phyloP scores from a whole-genome alignment of 2,888 invertebrate species.

The Chrysolina oricalcia region DNA sequence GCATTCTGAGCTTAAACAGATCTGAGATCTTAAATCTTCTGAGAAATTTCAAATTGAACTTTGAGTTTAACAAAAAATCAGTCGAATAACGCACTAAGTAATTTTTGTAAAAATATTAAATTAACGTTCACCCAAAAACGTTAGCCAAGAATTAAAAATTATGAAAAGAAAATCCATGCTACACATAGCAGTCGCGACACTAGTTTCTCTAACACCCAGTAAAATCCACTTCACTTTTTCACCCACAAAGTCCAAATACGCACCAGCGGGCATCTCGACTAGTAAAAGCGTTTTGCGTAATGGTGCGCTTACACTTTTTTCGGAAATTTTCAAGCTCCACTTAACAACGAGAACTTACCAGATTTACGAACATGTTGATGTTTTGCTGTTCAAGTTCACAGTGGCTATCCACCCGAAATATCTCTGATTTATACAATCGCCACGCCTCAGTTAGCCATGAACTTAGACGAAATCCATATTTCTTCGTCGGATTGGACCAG shows the following conservation, averaged over 20 bases:
- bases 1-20: no score
- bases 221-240: conserved; percentile 18
- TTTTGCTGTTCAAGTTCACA: conserved; percentile 64
- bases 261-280: not conserved
- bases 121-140: no score
- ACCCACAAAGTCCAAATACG: not conserved
- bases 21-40: no score
- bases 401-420: conserved; percentile 65
- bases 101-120: no score
- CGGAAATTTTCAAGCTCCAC: conserved; percentile 20
- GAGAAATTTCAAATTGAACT: no score
- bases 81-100: no score
- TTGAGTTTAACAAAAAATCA: no score
- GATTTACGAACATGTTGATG: conserved; percentile 71
- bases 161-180: no score
- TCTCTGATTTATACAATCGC: conserved; percentile 67
- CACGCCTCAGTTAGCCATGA: conserved; percentile 67
- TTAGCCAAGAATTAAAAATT: no score
- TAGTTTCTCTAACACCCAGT: not conserved
- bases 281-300: not conserved
- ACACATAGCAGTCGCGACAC: not conserved
- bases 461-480: conserved; percentile 55
- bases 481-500: conserved; percentile 32
- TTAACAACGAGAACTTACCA: conserved; percentile 65
- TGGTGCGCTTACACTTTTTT: conserved; percentile 16